phyloP scores from a whole-genome alignment of 2,888 invertebrate species.

The Dichetophora obliterata region DNA sequence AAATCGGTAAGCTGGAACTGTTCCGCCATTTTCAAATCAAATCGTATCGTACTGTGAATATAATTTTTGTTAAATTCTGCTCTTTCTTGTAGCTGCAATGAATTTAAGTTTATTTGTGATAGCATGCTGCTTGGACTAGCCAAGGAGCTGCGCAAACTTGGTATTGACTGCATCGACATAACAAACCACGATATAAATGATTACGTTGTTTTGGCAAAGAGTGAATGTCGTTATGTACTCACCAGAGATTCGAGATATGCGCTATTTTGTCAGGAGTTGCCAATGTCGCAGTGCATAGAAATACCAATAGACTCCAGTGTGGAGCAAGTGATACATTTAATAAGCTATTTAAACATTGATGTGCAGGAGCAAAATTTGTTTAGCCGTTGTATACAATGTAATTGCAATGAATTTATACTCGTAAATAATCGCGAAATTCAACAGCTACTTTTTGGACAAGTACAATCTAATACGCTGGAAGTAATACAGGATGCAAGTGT shows the following conservation, averaged over 20 bases:
- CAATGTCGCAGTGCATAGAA: constrained; percentile 47
- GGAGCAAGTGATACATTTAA: constrained; percentile 48
- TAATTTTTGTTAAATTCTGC: background rate
- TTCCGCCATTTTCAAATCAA: too few species aligned
- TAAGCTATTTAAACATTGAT: constrained; percentile 48
- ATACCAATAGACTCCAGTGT: constrained; percentile 49
- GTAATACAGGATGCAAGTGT: background rate
- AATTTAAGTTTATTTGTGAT: constrained; percentile 50
- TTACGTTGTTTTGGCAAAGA: constrained; percentile 49
- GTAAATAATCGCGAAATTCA: constrained; percentile 48
- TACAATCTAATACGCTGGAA: background rate
- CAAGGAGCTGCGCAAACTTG: constrained; percentile 52
- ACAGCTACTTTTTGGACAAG: constrained; percentile 44
- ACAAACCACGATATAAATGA: constrained; percentile 40
- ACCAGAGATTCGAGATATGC: constrained; percentile 49
- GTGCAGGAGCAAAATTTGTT: constrained; percentile 47
- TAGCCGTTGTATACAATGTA: constrained; percentile 51
- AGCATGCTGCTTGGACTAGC: constrained; percentile 48
- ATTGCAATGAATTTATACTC: constrained; percentile 50
- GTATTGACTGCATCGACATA: constrained; percentile 50
- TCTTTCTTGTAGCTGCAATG: constrained; percentile 37
- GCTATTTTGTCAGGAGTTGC: constrained; percentile 43
- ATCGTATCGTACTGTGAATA: too few species aligned
- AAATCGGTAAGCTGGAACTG: constrained; percentile 20
- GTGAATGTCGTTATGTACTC: constrained; percentile 49